Evolutionary conservation across 2,888 invertebrate species (phyloP).

Genomic region (Homarus gammarus): DNA sequence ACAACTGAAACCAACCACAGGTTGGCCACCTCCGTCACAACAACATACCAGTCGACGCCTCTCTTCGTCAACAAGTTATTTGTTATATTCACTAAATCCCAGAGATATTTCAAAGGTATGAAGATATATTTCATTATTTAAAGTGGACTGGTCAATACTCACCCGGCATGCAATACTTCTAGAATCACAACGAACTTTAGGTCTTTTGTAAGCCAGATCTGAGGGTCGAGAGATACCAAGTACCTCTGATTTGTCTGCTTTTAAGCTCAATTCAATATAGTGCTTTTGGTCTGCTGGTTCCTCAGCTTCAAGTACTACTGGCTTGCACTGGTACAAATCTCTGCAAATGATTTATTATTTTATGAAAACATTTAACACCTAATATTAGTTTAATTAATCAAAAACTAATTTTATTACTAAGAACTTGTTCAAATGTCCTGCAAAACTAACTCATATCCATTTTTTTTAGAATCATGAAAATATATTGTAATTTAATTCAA

Average conservation of each 20-base stretch:
- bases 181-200: conserved; percentile 83
- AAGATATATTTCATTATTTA: too few species aligned
- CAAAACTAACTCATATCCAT: background rate
- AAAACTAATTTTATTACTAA: background rate
- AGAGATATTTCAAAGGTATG: too few species aligned
- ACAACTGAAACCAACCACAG: too few species aligned
- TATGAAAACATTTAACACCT: too few species aligned
- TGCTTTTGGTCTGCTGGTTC: conserved; percentile 79
- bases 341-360: conserved; percentile 78
- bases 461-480: too few species aligned
- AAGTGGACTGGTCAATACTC: background rate
- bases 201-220: conserved; percentile 83
- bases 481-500: background rate
- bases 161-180: conserved; percentile 65
- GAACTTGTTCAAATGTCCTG: background rate
- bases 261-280: conserved; percentile 76
- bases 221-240: conserved; percentile 75
- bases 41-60: too few species aligned
- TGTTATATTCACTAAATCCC: too few species aligned
- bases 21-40: too few species aligned
- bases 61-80: too few species aligned
- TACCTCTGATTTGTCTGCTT: conserved; percentile 61
- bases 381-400: too few species aligned
- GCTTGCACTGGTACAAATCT: conserved; percentile 84
- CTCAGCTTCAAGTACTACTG: conserved; percentile 81